Conservation (phyloP, 2,888 invertebrate species). For the Agrenia bidenticulata region DNA sequence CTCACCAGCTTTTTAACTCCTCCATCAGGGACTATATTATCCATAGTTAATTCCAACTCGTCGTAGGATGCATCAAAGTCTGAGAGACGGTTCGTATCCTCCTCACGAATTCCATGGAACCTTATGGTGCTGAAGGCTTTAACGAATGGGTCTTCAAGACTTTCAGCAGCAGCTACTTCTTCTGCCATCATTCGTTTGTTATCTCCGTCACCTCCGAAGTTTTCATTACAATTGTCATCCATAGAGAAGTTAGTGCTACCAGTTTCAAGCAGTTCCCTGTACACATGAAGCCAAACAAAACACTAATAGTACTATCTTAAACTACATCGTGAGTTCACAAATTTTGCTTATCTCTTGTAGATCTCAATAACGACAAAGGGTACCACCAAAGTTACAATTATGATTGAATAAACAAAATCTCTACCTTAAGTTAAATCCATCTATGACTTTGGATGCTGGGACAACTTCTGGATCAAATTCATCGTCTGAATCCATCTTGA, state of each 20-base stretch:
- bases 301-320: too few relatives aligned
- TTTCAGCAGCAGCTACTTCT: not conserved
- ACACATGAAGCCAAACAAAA: not conserved
- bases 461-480: not conserved
- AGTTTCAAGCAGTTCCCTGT: not conserved
- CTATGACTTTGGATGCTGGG: not conserved
- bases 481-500: not conserved
- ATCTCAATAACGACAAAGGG: too few relatives aligned
- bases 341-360: too few relatives aligned
- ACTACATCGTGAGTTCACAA: too few relatives aligned
- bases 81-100: not conserved
- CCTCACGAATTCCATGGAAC: not conserved
- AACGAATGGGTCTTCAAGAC: not conserved
- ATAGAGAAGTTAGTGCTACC: not conserved
- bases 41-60: constrained; percentile 1
- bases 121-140: not conserved
- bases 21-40: constrained; percentile 6
- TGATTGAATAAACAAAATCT: not conserved
- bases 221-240: not conserved
- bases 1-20: constrained; percentile 21
- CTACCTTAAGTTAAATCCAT: not conserved
- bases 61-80: not conserved
- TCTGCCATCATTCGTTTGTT: not conserved
- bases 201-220: not conserved
- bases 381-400: too few relatives aligned